Base-by-base conservation (phyloP, 2,797 vertebrate genomes). In the Acanthopagrus latus region DNA sequence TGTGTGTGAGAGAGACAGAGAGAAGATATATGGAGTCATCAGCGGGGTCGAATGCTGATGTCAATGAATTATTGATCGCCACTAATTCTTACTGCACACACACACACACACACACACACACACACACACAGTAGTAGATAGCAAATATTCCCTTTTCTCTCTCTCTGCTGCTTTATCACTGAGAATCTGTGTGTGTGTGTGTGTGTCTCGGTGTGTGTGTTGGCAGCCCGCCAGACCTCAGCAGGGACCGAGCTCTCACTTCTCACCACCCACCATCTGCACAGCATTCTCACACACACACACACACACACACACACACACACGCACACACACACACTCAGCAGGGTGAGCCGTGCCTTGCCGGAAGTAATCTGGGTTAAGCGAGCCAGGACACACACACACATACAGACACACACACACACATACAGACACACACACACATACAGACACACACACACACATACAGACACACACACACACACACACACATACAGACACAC, bases 231-330 rank as follows among this genome's bases (percentile, higher is more conserved):
- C 91, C 91, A 91, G 81, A 71, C 84, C 88, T 84, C 91, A 73
- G 88, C 86, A 70, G 89, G 89, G 85, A 85, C 71, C 5, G 16
- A 71, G 78, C 76, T 73, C 81, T 88, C 67, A 25, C 84, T 87
- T 85, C 82, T 91, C 86, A 89, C 89, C 86, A 88, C 91, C 89
- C 88, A 87, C 88, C 87, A 88, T 91, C 88, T 89, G 83, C 81
- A 86, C 82, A 86, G 82, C 77, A 47, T 60, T 83, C 86, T 33
- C 74, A 60, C 73, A 75, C 52, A 77, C 29, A 41, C 33, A 77
- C 78, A 58, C 83, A 71, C 84, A 21, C 71, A 55, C 76, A 73
- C 52, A 74, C 82, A 41, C 74, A 59, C 82, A 41, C 74, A 59
- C 64, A 69, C 67, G 52, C n/a, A 12, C 10, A 16, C 58, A 59